These are phyloP conservation scores for Geopemphigus sp. DNA, from an alignment of 1,140 invertebrate genomes.

Conservation along the genomic window DNA sequence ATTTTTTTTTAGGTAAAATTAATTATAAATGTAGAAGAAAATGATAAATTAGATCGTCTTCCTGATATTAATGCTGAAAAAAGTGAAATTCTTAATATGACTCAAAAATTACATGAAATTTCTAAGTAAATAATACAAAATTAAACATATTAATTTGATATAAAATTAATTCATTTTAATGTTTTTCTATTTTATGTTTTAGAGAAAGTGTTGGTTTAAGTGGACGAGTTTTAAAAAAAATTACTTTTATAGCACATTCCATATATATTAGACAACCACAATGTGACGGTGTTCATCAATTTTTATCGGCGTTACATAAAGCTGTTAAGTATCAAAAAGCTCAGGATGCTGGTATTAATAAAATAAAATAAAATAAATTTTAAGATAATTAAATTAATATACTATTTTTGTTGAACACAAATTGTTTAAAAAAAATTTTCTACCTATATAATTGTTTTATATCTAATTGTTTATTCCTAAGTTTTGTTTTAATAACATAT, in stretches of 20 bases:
- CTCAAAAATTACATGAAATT: slow-evolving; percentile 53
- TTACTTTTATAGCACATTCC: slow-evolving; percentile 66
- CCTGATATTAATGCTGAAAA: slow-evolving; percentile 52
- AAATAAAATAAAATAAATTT: slow-evolving; percentile 31
- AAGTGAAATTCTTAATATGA: slow-evolving; percentile 53
- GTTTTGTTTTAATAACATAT: background rate
- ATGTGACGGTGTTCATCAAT: slow-evolving; percentile 38
- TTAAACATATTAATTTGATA: slow-evolving; percentile 51
- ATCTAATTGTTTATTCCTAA: background rate
- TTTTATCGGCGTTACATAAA: slow-evolving; percentile 24
- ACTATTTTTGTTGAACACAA: background rate
- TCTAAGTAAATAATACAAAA: slow-evolving; percentile 53
- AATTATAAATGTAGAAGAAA: slow-evolving; percentile 33
- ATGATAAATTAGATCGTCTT: slow-evolving; percentile 44
- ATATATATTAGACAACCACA: slow-evolving; percentile 32
- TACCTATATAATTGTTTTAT: background rate
- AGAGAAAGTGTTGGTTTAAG: slow-evolving; percentile 72
- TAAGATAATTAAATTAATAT: background rate
- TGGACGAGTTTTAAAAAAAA: slow-evolving; percentile 79
- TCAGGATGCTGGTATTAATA: slow-evolving; percentile 38
- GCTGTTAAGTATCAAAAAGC: slow-evolving; percentile 37
- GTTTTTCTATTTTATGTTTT: slow-evolving; percentile 53
- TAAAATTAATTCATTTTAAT: slow-evolving; percentile 56
- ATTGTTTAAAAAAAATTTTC: background rate
- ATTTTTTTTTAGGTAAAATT: slow-evolving; percentile 57